Evolutionary conservation across 2,113 vertebrate species (phyloP), one percentile per base, ranked within the genome.

Genomic region (Riparia riparia): DNA sequence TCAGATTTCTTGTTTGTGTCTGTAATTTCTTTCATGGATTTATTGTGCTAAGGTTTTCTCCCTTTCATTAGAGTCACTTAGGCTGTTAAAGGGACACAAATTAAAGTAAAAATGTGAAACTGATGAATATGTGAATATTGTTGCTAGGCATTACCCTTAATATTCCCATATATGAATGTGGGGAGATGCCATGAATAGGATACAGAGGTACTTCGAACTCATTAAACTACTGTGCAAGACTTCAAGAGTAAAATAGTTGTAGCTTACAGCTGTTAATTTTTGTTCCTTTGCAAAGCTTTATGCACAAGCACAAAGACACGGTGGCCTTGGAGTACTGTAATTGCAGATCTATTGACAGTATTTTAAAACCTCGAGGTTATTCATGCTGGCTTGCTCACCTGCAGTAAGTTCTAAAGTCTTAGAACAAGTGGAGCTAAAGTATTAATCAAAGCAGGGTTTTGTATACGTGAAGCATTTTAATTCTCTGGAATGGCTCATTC

Each of bases 81-180:
- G 22, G 28, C 66, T 89, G 77, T 86, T 94, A 87, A 96, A 91
- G 84, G 89, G 91, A 95, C 81, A 91, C 31, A 95, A 97, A 97
- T 94, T 93, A 71, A 95, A 85, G 70, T 85, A 63, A 91, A 97
- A 96, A 82, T 39, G 70, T 65, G 50, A 91, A 77, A 61, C 73
- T 85, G 89, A 85, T 89, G 93, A 96, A 94, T 91, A 79, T 53
- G 78, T 93, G 94, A 94, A 91, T 93, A 82, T 69, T 82, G 94
- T 96, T 96, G 91, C 93, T 93, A 94, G 57, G 90, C 81, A 95
- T 94, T 95, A 66, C 63, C 61, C 78, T 95, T 91, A 91, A 79
- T 90, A 82, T 82, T 80, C 60, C 86, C 41, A 45, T 93, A 76
- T 65, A 61, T 76, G 86, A 79, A 89, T 84, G 50, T 37, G 56